These are phyloP conservation scores for Steatornis caripensis DNA, from an alignment of 2,113 vertebrate genomes.

Conservation along the genomic window DNA sequence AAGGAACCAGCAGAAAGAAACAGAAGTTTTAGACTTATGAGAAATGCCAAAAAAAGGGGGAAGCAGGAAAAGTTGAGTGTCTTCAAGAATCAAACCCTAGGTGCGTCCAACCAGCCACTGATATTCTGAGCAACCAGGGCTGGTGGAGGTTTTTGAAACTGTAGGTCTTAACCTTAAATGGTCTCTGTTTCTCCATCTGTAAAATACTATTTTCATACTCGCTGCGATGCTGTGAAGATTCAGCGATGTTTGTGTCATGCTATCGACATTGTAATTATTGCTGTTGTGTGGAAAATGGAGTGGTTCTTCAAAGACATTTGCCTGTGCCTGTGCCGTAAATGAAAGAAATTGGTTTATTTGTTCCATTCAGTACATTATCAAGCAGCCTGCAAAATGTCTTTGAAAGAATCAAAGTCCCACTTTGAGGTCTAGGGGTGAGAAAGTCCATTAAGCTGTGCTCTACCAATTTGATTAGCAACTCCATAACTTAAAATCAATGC, in stretches of 20 bases:
- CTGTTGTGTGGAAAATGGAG: slow-evolving; percentile 4
- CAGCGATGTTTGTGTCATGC: not conserved
- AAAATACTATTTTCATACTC: not conserved
- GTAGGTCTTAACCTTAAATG: not conserved
- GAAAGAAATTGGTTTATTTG: slow-evolving; percentile 63
- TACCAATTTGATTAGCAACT: slow-evolving; percentile 58
- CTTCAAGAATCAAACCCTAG: not conserved
- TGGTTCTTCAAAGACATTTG: slow-evolving; percentile 57
- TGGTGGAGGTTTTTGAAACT: not conserved
- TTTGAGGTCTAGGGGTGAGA: slow-evolving; percentile 46
- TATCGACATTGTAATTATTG: not conserved
- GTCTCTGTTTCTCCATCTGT: not conserved
- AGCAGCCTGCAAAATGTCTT: slow-evolving; percentile 64
- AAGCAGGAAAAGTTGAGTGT: not conserved
- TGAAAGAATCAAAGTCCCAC: slow-evolving; percentile 67
- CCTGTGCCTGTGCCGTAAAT: slow-evolving; percentile 45
- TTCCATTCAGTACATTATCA: slow-evolving; percentile 31
- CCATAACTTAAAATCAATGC: slow-evolving; percentile 31
- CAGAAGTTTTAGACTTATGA: not conserved
- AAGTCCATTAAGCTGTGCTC: slow-evolving; percentile 53
- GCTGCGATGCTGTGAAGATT: not conserved
- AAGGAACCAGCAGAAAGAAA: not conserved
- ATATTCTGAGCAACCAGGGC: not conserved
- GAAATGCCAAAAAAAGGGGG: not conserved
- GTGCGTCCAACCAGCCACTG: not conserved